phyloP scores from a whole-genome alignment of 1,140 invertebrate genomes.

The Papilio polyxenes region DNA sequence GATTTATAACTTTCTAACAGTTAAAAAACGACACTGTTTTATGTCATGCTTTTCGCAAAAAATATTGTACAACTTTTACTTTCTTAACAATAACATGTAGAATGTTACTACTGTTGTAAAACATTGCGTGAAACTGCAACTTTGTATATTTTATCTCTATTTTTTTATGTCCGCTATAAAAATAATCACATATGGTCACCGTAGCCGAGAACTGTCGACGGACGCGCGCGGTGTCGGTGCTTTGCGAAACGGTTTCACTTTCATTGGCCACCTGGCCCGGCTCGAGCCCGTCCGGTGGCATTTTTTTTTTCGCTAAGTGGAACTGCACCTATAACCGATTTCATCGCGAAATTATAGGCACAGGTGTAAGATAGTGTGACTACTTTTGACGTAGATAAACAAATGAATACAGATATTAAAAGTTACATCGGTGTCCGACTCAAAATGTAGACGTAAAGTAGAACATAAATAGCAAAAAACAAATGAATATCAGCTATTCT shows the following conservation, averaged over 20 bases:
- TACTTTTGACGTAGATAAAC: background rate
- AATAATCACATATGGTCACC: conserved; percentile 11
- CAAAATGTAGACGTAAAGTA: no score
- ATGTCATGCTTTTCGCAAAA: background rate
- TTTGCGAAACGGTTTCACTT: conserved; percentile 35
- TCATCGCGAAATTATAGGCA: background rate
- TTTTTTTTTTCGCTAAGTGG: conserved; percentile 27
- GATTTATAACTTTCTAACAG: no score
- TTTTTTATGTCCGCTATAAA: background rate
- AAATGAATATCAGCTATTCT: no score
- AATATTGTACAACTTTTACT: background rate
- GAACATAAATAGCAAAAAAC: background rate
- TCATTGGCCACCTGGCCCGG: conserved; percentile 19
- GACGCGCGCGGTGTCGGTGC: background rate
- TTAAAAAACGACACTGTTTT: no score
- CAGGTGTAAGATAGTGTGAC: background rate
- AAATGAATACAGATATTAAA: background rate
- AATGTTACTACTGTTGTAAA: no score
- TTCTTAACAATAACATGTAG: background rate
- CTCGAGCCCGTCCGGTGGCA: conserved; percentile 14
- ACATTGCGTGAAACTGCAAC: background rate
- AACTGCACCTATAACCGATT: conserved; percentile 20
- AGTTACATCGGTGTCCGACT: no score
- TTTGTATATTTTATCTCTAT: background rate
- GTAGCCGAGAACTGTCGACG: no score